Base-by-base conservation (phyloP, 2,113 vertebrate genomes). In the Mustela nigripes region DNA sequence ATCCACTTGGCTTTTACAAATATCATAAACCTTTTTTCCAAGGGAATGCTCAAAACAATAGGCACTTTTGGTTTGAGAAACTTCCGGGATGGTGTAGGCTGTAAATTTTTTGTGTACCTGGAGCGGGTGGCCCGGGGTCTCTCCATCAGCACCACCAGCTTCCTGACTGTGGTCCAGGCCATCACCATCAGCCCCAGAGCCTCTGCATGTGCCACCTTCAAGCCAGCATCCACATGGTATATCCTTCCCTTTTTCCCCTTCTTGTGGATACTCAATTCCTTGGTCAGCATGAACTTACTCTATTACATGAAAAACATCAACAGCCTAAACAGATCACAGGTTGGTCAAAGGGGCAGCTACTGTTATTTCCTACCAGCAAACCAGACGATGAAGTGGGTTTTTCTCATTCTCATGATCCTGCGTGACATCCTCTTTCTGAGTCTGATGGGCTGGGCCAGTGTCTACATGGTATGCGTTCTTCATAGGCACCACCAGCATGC, bases 1-100 rank as follows among this genome's bases (percentile, higher is more conserved):
- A 65, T 76, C 10, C 91, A 83, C 15, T 69, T 96, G 19, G 14
- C 18, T 88, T 53, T 96, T 28, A 33, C 76, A 82, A 97, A 93
- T 56, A 81, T 31, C 7, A 19, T 90, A 10, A 19, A 65, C 0
- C 79, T 92, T 31, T 78, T 76, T 50, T 58, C 36, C 42, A 93
- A 89, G 71, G 79, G 14, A 31, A 31, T 74, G 4, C 2, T 26
- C 33, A 80, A 80, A 2, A 69, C 63, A 76, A 2, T 60, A 26
- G 16, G 14, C 16, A 36, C 0, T 48, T 92, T 73, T 10, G 76
- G 60, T 19, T 36, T 94, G 50, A 39, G 5, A 56, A 65, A 58
- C 45, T 56, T 92, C 4, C 53, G 73, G 26, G n/a, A 31, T 39
- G 63, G 89, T 12, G 24, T 22, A 60, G 58, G 58, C 22, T 60